Conservation (phyloP, 2,113 vertebrate species). For the Chunga burmeisteri region DNA sequence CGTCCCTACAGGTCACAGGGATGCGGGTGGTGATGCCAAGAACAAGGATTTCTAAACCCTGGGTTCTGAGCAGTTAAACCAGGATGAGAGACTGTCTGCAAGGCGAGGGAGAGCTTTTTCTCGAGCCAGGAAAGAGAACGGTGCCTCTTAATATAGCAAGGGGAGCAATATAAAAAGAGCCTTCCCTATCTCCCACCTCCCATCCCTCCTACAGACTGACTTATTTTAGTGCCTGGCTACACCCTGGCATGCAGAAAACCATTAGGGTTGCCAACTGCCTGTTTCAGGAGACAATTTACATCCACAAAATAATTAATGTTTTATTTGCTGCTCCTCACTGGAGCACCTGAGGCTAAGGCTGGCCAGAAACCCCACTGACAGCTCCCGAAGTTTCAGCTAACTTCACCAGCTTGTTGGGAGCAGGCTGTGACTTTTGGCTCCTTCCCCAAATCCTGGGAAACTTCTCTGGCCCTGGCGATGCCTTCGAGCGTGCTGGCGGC, state of each 20-base stretch:
- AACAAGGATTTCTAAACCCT: neutral
- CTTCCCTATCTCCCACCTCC: slow-evolving; percentile 55
- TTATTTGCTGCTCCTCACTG: neutral
- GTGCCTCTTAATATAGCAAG: slow-evolving; percentile 48
- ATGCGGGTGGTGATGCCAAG: no score
- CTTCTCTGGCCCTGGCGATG: neutral
- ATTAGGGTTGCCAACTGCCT: slow-evolving; percentile 22
- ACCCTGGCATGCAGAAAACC: slow-evolving; percentile 2
- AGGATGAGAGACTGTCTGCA: neutral
- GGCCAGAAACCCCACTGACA: neutral
- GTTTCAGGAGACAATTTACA: slow-evolving; percentile 27
- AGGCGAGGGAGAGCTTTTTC: neutral
- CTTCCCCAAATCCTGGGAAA: neutral
- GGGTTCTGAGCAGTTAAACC: neutral
- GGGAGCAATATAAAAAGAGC: slow-evolving; percentile 46
- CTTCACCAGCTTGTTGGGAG: neutral
- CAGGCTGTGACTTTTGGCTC: neutral
- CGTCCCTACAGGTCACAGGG: neutral
- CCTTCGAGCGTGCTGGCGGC: neutral
- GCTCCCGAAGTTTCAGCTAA: neutral
- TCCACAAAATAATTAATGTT: neutral
- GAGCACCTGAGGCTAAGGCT: neutral
- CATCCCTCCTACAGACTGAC: slow-evolving; percentile 18
- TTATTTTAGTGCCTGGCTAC: slow-evolving; percentile 54
- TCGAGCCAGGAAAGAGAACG: slow-evolving; percentile 20